These are phyloP conservation scores for Notothenia rossii DNA, from an alignment of 2,113 vertebrate species.

Conservation along the genomic window DNA sequence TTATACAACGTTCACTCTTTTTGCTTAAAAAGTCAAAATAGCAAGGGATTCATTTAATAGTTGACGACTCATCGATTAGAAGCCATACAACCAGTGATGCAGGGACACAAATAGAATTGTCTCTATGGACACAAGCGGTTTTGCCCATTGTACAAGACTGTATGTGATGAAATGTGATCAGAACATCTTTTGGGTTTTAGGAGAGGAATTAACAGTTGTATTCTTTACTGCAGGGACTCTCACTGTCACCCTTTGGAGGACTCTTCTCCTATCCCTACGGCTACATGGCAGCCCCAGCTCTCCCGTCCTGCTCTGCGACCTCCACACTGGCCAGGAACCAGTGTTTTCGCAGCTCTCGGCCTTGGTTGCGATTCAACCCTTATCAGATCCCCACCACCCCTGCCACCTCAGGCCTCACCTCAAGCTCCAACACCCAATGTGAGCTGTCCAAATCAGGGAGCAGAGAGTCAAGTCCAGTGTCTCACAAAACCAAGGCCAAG, in stretches of 20 bases:
- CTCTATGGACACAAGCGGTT: background rate
- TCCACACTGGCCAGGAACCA: slow-evolving; percentile 86
- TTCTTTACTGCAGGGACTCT: slow-evolving; percentile 88
- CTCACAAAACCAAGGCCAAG: slow-evolving; percentile 76
- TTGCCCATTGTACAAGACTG: background rate
- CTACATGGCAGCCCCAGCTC: slow-evolving; percentile 89
- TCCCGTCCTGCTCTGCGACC: slow-evolving; percentile 84
- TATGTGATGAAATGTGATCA: background rate
- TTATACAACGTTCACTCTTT: too few relatives aligned
- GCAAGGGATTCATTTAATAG: too few relatives aligned
- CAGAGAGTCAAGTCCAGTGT: slow-evolving; percentile 84
- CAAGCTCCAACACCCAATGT: slow-evolving; percentile 70
- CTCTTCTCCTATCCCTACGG: slow-evolving; percentile 93
- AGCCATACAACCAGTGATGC: background rate
- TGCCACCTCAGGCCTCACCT: slow-evolving; percentile 81
- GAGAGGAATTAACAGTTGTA: background rate
- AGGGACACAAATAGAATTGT: background rate
- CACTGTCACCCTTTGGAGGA: slow-evolving; percentile 91
- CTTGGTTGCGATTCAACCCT: slow-evolving; percentile 91
- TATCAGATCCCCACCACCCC: slow-evolving; percentile 90
- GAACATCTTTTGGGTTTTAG: background rate
- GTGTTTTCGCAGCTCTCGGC: slow-evolving; percentile 85
- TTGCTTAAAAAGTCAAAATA: too few relatives aligned
- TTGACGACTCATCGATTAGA: too few relatives aligned
- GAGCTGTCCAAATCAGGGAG: slow-evolving; percentile 85